phyloP scores from a whole-genome alignment of 2,113 vertebrate genomes.

The Chaetorhynchus papuensis region DNA sequence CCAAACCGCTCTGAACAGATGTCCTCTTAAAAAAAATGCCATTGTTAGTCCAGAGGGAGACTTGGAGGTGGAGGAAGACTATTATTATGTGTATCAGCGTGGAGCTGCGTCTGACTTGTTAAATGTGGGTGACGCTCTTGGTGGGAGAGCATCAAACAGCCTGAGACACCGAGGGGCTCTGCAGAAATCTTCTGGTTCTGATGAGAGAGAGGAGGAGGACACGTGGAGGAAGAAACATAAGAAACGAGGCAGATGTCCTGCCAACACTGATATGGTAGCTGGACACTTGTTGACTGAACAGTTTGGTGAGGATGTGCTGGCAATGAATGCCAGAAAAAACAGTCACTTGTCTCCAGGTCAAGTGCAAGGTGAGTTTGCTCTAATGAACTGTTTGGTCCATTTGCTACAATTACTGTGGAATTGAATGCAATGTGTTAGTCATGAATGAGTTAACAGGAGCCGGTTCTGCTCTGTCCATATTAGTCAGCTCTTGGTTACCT shows the following conservation, averaged over 20 bases:
- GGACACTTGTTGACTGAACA: conserved; percentile 18
- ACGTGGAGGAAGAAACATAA: background rate
- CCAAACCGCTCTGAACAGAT: background rate
- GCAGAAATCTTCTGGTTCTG: conserved; percentile 45
- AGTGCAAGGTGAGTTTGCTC: conserved; percentile 53
- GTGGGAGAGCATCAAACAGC: background rate
- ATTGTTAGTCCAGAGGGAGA: conserved; percentile 66
- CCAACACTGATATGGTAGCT: background rate
- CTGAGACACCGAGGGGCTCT: background rate
- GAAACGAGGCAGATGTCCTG: conserved; percentile 2
- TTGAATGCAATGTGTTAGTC: background rate
- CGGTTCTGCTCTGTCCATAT: background rate
- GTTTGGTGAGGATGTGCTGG: conserved; percentile 2
- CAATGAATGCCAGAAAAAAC: conserved; percentile 34
- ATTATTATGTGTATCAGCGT: background rate
- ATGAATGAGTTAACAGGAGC: background rate
- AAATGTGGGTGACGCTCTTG: background rate
- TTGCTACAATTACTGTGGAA: conserved; percentile 15
- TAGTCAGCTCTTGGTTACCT: conserved; percentile 40
- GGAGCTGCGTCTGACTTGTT: background rate
- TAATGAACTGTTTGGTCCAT: background rate
- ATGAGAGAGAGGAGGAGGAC: conserved; percentile 35
- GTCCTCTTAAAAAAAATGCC: conserved; percentile 47
- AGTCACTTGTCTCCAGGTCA: conserved; percentile 34
- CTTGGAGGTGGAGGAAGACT: conserved; percentile 70